Conservation (phyloP, 2,113 vertebrate species). For the Alethe diademata region DNA sequence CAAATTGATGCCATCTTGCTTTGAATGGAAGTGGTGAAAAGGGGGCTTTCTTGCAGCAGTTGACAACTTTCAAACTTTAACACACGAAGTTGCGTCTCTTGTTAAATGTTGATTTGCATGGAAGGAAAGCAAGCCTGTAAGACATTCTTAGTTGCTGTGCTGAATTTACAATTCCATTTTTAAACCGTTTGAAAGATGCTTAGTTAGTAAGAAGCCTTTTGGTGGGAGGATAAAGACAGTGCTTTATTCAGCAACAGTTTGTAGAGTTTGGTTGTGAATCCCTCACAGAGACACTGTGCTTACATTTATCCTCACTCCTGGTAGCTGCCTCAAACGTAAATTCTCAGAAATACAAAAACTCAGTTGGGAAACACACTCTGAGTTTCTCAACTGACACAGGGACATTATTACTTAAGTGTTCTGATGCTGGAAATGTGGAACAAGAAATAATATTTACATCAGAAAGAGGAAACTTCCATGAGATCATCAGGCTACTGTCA, state of each 20-base stretch:
- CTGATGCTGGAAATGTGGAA: neutral
- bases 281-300: neutral
- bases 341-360: neutral
- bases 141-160: constrained; percentile 19
- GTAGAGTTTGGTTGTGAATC: neutral
- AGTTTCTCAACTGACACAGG: neutral
- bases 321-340: neutral
- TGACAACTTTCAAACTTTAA: constrained; percentile 33
- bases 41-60: neutral
- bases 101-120: neutral
- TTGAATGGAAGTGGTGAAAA: neutral
- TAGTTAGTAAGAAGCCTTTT: constrained; percentile 33
- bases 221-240: constrained; percentile 21
- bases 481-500: neutral
- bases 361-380: neutral
- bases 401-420: neutral
- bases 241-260: constrained; percentile 32
- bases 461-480: neutral
- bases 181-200: constrained; percentile 37
- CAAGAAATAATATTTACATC: neutral
- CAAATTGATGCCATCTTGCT: neutral
- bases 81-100: neutral
- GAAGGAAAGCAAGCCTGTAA: neutral
- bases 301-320: neutral
- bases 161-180: constrained; percentile 47